phyloP scores from a whole-genome alignment of 2,797 vertebrate genomes.

The Cossypha dichroa region DNA sequence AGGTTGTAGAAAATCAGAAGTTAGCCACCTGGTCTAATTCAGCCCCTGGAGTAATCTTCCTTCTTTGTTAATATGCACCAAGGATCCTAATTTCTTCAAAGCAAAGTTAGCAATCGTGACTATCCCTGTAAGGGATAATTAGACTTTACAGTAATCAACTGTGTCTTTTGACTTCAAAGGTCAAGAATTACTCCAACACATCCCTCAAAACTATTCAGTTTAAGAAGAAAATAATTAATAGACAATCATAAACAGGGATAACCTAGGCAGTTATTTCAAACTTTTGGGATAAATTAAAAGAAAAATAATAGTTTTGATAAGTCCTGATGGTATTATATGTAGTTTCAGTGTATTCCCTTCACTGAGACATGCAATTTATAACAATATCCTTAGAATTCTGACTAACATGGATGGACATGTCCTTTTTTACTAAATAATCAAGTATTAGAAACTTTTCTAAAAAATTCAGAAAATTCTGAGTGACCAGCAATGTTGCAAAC shows the following conservation, averaged over 20 bases:
- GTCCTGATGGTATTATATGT: rapidly evolving
- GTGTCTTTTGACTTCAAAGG: background rate
- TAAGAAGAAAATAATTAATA: background rate
- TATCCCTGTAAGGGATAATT: background rate
- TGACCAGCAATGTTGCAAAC: background rate
- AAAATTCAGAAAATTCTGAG: background rate
- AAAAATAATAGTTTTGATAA: background rate
- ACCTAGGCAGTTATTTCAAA: background rate
- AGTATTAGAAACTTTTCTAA: background rate
- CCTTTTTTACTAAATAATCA: background rate
- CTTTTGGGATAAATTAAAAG: background rate
- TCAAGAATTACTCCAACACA: background rate
- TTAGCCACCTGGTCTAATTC: background rate
- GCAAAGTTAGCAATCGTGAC: background rate
- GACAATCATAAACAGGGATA: background rate
- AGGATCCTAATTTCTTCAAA: background rate
- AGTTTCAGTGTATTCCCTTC: background rate
- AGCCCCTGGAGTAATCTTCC: background rate
- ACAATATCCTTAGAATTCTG: background rate
- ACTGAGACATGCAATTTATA: background rate
- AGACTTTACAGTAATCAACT: background rate
- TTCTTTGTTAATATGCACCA: background rate
- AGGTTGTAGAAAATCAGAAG: background rate
- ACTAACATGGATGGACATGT: background rate
- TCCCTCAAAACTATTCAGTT: background rate